Base-by-base conservation (phyloP, 2,888 invertebrate species). In the Aphrophora alni region DNA sequence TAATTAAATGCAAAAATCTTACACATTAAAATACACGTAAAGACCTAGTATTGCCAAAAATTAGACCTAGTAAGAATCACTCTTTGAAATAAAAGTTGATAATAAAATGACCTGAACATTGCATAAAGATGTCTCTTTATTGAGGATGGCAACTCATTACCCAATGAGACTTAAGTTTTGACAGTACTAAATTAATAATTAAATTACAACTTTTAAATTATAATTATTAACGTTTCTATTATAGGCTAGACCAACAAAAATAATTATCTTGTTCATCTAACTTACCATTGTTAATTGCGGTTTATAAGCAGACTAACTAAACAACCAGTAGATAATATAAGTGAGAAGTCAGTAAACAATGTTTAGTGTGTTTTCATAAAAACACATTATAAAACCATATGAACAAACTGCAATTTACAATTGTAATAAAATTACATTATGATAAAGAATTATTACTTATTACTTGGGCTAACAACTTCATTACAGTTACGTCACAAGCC, bases 401-500 rank as follows among this genome's bases (percentile, higher is more conserved):
- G 59, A 59, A 21, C 21, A 59, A 59, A 59, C 21, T 59, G 21
- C 21, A 59, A 59, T 59, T 59, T 59, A 21, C 59, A 59, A 59
- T 21, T 44, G 38, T 73, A 77, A 27, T 70, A 77, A 74, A 77
- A 69, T 77, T 75, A 80, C 77, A 80, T 80, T 77, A 76, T 80
- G 38, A 77, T 77, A 73, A 73, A 74, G 24, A 77, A 77, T 77
- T 77, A 80, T 72, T 80, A 80, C n/a, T n/a, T n/a, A n/a, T n/a
- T n/a, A n/a, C n/a, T n/a, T n/a, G n/a, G 68, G 38, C 77, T 80
- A 80, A 80, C 77, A 77, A 80, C 77, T 80, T 77, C 68, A 77
- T 73, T 80, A 73, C 76, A 70, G 80, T 80, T 80, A 80, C 80
- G 80, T 80, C 80, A 80, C 59, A 21, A n/a, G 21, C 59, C 7